A percentile compares a stretch with the other conserved stretches of the same genome.
These are phyloP conservation scores for Fregetta grallaria DNA, from an alignment of 2,113 vertebrate genomes.

Conservation along the genomic window DNA sequence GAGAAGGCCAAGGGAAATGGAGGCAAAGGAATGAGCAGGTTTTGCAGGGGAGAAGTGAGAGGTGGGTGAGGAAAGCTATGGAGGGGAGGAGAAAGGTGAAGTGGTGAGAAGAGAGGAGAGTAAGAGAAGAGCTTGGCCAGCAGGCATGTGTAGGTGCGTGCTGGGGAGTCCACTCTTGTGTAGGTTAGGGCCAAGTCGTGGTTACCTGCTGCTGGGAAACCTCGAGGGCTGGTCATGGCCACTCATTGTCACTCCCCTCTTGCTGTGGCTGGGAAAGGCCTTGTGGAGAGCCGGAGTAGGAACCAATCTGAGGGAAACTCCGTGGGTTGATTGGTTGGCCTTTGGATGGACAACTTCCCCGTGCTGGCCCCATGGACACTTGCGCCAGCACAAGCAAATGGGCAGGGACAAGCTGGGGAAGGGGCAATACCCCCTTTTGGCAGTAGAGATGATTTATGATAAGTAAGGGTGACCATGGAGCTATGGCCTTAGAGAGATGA, in stretches of 20 bases:
- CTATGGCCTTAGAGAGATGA: background rate
- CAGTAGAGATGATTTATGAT: background rate
- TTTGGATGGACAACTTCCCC: background rate
- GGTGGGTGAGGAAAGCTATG: background rate
- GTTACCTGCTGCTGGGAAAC: background rate
- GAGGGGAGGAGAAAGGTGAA: background rate
- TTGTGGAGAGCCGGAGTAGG: background rate
- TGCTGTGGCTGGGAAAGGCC: background rate
- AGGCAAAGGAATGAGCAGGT: background rate
- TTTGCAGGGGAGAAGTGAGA: background rate
- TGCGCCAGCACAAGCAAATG: background rate
- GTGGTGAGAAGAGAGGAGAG: background rate
- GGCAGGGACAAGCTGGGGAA: background rate
- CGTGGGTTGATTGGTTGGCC: background rate
- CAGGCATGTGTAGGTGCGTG: background rate
- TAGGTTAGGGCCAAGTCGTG: background rate
- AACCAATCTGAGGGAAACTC: background rate
- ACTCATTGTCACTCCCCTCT: background rate
- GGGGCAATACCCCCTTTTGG: background rate
- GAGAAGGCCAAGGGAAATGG: background rate
- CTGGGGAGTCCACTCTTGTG: background rate
- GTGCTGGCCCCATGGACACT: accelerated
- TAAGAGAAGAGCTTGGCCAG: background rate
- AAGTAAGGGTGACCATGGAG: background rate
- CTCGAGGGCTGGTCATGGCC: background rate